Evolutionary conservation across 2,113 vertebrate species (phyloP).

Genomic region (Daboia siamensis): DNA sequence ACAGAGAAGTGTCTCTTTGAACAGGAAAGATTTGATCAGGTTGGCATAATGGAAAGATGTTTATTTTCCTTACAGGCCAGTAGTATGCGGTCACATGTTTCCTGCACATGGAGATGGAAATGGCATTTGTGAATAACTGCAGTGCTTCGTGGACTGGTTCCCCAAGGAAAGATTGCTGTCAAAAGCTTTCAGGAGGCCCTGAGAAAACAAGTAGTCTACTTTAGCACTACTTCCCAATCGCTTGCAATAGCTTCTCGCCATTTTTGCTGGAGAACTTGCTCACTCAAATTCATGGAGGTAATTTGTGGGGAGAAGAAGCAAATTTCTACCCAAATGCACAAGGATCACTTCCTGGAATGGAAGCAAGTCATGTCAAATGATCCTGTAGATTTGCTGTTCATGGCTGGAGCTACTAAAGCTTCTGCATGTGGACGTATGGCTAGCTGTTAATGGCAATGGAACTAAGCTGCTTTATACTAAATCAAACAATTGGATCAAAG

Average conservation of each 20-base stretch:
- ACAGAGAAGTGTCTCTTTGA: background rate
- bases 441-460: background rate
- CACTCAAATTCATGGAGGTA: background rate
- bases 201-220: background rate
- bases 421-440: background rate
- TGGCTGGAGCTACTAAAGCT: too few species aligned
- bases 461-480: background rate
- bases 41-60: background rate
- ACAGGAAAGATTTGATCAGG: background rate
- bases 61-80: background rate
- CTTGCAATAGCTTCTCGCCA: background rate
- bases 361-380: background rate
- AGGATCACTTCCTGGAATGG: background rate
- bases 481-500: background rate
- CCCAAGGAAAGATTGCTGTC: background rate
- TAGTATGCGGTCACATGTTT: background rate
- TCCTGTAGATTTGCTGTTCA: background rate
- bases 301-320: background rate
- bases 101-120: background rate
- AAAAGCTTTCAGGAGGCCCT: background rate
- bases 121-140: conserved; percentile 1
- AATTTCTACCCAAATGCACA: background rate
- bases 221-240: background rate
- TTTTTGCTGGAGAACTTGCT: background rate
- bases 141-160: background rate